Percentiles rank a stretch among this genome's conserved stretches.
Evolutionary conservation across 37 sponge, comb jelly and placozoan genomes (phyloP).

Genomic region (Geodia barretti): DNA sequence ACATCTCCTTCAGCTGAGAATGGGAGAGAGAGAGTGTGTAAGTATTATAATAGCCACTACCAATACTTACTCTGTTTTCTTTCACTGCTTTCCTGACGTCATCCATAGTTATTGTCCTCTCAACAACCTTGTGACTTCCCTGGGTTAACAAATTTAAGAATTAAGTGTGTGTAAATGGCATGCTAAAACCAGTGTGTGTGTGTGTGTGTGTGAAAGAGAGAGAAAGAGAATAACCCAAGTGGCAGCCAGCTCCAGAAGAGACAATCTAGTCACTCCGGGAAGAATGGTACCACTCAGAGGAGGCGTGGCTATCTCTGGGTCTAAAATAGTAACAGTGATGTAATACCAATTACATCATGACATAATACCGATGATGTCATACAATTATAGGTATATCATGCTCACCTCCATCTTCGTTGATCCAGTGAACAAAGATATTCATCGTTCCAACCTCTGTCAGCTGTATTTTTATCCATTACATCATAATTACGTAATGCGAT

Average conservation of each 20-base stretch:
- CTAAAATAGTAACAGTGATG: slow-evolving; percentile 46
- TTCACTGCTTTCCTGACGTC: slow-evolving; percentile 76
- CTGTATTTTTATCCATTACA: too few relatives aligned
- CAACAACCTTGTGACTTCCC: slow-evolving; percentile 90
- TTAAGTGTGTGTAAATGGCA: background rate
- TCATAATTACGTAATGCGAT: too few relatives aligned
- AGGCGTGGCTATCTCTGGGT: slow-evolving; percentile 97
- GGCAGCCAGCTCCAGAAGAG: slow-evolving; percentile 80
- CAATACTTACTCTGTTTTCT: slow-evolving; percentile 76
- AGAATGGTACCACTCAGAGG: slow-evolving; percentile 93
- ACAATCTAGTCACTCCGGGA: slow-evolving; percentile 94
- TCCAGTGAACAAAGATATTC: slow-evolving; percentile 98
- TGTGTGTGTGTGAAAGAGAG: too few relatives aligned
- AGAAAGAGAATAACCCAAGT: slow-evolving; percentile 84
- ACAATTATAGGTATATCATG: background rate
- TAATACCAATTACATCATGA: too few relatives aligned
- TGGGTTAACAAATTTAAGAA: slow-evolving; percentile 28
- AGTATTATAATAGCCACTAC: background rate
- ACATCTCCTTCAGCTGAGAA: slow-evolving; percentile 85
- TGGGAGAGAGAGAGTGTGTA: background rate
- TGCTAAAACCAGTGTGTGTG: background rate
- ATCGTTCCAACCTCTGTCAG: slow-evolving; percentile 99
- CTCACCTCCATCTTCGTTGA: slow-evolving; percentile 94
- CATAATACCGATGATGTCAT: too few relatives aligned
- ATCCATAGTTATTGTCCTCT: slow-evolving; percentile 86